Percentiles rank a stretch among this genome's conserved stretches.
phyloP scores from a whole-genome alignment of 2,797 vertebrate species.

The Eulemur coronatus region DNA sequence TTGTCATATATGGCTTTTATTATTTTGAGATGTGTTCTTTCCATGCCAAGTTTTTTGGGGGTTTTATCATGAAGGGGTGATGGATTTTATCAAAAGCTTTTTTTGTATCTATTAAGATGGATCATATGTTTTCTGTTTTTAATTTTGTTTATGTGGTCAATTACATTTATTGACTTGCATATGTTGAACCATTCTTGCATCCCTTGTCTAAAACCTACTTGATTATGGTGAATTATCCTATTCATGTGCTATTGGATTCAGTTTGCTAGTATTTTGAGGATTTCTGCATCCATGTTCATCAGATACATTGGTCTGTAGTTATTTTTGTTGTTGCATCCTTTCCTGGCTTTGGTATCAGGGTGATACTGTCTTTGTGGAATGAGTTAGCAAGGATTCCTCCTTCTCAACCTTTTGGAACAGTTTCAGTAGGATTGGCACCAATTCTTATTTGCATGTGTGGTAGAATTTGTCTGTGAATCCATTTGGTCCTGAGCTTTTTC shows the following conservation, averaged over 20 bases:
- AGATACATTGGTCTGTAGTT: not conserved
- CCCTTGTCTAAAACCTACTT: not conserved
- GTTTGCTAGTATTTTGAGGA: not conserved
- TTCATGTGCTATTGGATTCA: not conserved
- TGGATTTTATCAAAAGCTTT: not conserved
- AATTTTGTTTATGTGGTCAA: not conserved
- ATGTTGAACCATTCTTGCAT: not conserved
- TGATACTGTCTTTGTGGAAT: not conserved
- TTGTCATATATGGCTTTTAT: not conserved
- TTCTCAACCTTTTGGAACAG: not conserved
- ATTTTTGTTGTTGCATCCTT: not conserved
- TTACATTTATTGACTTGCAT: not conserved
- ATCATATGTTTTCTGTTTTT: not conserved
- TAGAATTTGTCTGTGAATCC: not conserved
- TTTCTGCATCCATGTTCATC: not conserved
- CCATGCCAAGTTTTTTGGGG: not conserved
- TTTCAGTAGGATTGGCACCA: not conserved
- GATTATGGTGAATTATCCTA: not conserved
- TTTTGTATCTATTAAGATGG: not conserved
- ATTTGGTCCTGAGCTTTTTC: not conserved
- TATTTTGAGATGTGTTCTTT: not conserved
- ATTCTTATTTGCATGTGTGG: not conserved
- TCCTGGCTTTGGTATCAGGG: not conserved
- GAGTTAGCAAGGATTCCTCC: not conserved
- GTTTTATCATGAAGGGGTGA: not conserved